Evolutionary conservation across 2,113 vertebrate species (phyloP).

Genomic region (Channa maculata): DNA sequence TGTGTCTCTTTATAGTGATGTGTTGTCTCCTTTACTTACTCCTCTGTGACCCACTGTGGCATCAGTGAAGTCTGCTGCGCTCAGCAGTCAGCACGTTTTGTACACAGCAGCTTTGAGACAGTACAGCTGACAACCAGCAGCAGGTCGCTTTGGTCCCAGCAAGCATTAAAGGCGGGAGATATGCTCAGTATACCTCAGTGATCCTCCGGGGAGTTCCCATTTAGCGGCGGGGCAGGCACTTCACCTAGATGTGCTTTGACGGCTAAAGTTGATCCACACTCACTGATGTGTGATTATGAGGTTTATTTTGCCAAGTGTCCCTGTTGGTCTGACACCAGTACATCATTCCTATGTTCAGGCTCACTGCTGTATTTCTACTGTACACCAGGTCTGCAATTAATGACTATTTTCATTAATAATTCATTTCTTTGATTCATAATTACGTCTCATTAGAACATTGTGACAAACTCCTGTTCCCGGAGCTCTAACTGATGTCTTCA

Average conservation of each 20-base stretch:
- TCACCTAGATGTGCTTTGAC: conserved; percentile 57
- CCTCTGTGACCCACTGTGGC: conserved; percentile 70
- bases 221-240: conserved; percentile 43
- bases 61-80: conserved; percentile 62
- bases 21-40: conserved; percentile 59
- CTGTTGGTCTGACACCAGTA: conserved; percentile 48
- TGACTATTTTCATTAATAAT: not conserved
- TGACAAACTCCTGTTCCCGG: not conserved
- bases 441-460: not conserved
- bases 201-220: conserved; percentile 64
- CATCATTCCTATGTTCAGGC: conserved; percentile 30
- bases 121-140: conserved; percentile 69
- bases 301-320: conserved; percentile 51
- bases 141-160: conserved; percentile 69
- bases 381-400: not conserved
- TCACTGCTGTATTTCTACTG: not conserved
- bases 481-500: too few relatives aligned
- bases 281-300: conserved; percentile 64
- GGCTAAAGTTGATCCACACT: conserved; percentile 64
- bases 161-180: conserved; percentile 57
- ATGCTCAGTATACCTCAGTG: conserved; percentile 65
- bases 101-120: conserved; percentile 65
- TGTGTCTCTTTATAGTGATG: conserved; percentile 50
- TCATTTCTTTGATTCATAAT: not conserved
- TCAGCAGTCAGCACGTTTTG: conserved; percentile 69